These are phyloP conservation scores for Strigops habroptila DNA, from an alignment of 2,113 vertebrate genomes.

Conservation along the genomic window DNA sequence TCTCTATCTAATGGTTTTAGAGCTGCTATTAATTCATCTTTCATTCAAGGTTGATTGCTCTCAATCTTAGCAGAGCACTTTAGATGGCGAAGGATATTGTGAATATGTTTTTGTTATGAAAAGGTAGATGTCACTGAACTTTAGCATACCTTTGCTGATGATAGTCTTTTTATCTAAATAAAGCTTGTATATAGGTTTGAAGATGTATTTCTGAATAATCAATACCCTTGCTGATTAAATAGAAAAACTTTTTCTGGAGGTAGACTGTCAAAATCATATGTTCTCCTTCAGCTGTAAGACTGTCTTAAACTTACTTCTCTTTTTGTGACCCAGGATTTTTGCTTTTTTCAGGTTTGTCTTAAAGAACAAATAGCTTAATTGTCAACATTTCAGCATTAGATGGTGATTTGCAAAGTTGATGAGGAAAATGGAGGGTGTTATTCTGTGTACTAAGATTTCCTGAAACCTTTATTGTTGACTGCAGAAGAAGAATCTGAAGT, in stretches of 20 bases:
- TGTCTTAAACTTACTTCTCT: background rate
- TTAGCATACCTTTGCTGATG: background rate
- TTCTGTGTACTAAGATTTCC: background rate
- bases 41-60: slow-evolving; percentile 41
- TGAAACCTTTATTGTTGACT: background rate
- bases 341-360: background rate
- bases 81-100: background rate
- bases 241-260: background rate
- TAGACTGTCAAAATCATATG: background rate
- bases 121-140: background rate
- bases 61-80: background rate
- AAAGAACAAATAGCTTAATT: background rate
- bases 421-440: background rate
- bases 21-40: slow-evolving; percentile 37
- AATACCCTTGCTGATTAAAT: background rate
- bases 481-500: background rate
- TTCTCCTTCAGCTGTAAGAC: background rate
- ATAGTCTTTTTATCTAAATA: background rate
- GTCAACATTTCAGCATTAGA: background rate
- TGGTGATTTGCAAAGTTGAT: background rate
- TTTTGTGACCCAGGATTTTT: background rate
- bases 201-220: slow-evolving; percentile 5
- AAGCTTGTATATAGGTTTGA: background rate
- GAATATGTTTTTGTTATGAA: background rate
- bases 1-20: slow-evolving; percentile 33